A percentile compares a stretch with the other conserved stretches of the same genome.
Conservation (phyloP, 2,888 invertebrate genomes). For the Eugnorisma glareosa region DNA sequence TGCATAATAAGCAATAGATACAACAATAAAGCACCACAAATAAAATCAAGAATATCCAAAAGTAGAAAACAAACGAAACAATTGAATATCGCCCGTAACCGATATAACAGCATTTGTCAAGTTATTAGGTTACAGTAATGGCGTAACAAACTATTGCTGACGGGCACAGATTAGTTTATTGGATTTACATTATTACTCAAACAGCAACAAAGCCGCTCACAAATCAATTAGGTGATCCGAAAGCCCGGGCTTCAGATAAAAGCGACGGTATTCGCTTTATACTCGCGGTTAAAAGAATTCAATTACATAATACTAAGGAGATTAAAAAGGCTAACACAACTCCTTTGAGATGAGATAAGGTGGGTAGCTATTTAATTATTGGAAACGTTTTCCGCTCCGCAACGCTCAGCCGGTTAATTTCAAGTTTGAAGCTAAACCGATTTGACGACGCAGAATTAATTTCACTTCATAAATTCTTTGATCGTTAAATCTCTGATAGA, state of each 20-base stretch:
- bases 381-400: constrained; percentile 74
- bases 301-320: constrained; percentile 88
- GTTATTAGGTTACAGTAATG: constrained; percentile 55
- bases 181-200: constrained; percentile 73
- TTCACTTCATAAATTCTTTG: constrained; percentile 69
- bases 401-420: constrained; percentile 72
- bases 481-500: constrained; percentile 62
- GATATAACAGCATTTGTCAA: constrained; percentile 49
- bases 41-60: constrained; percentile 8
- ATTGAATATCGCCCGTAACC: constrained; percentile 33
- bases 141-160: constrained; percentile 56
- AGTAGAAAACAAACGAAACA: constrained; percentile 30
- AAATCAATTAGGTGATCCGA: constrained; percentile 85
- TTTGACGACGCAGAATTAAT: constrained; percentile 71
- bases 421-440: constrained; percentile 71
- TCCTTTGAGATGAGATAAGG: constrained; percentile 84
- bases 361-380: constrained; percentile 84
- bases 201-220: constrained; percentile 78
- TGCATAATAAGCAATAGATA: background rate
- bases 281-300: constrained; percentile 87
- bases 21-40: background rate
- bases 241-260: constrained; percentile 83
- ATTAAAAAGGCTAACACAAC: constrained; percentile 87
- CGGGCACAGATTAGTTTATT: constrained; percentile 58
- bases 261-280: constrained; percentile 86